Base-by-base conservation (phyloP, 2,888 invertebrate genomes). In the Leptopilina myrica region DNA sequence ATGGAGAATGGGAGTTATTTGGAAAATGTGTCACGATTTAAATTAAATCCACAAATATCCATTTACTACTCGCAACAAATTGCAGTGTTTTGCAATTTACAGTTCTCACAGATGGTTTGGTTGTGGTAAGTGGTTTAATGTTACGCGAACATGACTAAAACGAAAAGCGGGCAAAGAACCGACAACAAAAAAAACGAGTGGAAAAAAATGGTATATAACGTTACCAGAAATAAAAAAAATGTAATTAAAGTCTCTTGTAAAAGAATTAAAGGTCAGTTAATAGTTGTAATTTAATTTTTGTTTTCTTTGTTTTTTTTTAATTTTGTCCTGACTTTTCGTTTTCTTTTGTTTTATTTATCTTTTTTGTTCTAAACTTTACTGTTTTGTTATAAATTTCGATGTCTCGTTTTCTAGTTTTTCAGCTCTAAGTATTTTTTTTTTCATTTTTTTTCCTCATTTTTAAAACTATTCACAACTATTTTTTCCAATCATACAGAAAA, bases 111-210 rank as follows among this genome's bases (percentile, higher is more conserved):
- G 33, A 73, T 53, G n/a, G n/a, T 56, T 56, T 73, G 73, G 33
- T 53, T 56, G 73, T 73, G 73, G 9, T 53, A 73, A 73, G 56
- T 73, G 73, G 73, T 73, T 56, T 56, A 73, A 73, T 73, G 73
- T 73, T 73, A 56, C 33, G 53, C 12, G 53, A 53, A 73, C 73
- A 9, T n/a, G 56, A 73, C 33, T 56, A 73, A 73, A 73, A 56
- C 73, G 73, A 56, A 73, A 73, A 56, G 73, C 56, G 26, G 73
- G 56, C 56, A 56, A 56, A 73, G 73, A 56, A 56, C 56, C 53
- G 33, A 33, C 56, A 15, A 5, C n/a, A n/a, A 69, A 69, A 73
- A 73, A 73, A 56, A 9, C 0, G 20, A 9, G 9, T 20, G 5
- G 8, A 14, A 2, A 26, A 49, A 26, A 26, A 69, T 12, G 20